Conservation (phyloP, 2,113 vertebrate genomes). For the Hepsetus odoe region DNA sequence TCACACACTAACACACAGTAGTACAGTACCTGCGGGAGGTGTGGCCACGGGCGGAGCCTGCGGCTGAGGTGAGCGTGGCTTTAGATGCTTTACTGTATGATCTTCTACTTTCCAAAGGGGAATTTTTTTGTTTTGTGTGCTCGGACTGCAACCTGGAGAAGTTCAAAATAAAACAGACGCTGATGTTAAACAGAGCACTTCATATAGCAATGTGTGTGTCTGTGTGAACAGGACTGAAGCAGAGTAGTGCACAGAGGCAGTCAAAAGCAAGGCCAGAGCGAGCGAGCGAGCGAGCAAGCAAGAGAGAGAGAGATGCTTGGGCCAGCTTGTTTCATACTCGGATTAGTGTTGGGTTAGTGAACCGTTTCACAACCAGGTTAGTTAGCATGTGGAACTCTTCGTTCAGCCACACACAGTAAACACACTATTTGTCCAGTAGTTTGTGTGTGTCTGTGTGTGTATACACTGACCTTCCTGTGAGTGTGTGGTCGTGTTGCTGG, state of each 20-base stretch:
- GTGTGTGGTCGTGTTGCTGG: conserved; percentile 97
- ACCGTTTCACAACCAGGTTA: too few species aligned
- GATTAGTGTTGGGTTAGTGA: too few species aligned
- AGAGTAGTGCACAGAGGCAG: too few species aligned
- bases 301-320: too few species aligned
- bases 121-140: conserved; percentile 98
- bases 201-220: not conserved
- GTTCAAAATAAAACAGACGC: conserved; percentile 75
- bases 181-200: not conserved
- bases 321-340: too few species aligned
- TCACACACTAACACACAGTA: conserved; percentile 58
- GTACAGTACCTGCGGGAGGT: conserved; percentile 94
- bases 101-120: conserved; percentile 98
- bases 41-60: conserved; percentile 96
- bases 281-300: too few species aligned
- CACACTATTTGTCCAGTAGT: too few species aligned
- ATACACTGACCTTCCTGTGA: conserved; percentile 90
- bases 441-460: not conserved
- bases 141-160: conserved; percentile 98
- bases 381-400: too few species aligned
- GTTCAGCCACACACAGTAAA: too few species aligned
- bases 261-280: too few species aligned
- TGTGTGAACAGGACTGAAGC: not conserved
- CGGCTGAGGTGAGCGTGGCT: conserved; percentile 94
- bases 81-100: conserved; percentile 98